These are phyloP conservation scores for Flexamia atlantica DNA, from an alignment of 2,888 invertebrate genomes.

Conservation along the genomic window DNA sequence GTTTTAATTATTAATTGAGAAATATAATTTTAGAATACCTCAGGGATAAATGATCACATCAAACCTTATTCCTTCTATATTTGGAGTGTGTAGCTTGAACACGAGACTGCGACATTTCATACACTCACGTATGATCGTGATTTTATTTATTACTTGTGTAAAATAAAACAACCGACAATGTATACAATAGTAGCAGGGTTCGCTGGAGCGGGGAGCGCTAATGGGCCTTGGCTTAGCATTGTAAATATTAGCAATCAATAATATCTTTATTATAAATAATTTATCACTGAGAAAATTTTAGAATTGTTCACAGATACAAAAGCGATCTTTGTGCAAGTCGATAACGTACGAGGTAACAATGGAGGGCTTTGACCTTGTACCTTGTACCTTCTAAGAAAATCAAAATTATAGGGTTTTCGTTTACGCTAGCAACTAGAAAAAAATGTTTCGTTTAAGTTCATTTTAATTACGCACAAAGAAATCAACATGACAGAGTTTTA, in stretches of 20 bases:
- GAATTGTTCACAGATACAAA: background rate
- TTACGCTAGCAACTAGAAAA: no score
- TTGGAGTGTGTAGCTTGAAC: background rate
- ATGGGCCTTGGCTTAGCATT: constrained; percentile 5
- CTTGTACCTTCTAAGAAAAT: no score
- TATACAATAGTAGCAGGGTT: constrained; percentile 25
- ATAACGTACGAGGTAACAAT: no score
- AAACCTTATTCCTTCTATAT: no score
- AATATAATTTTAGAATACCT: no score
- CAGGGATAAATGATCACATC: no score
- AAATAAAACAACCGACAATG: constrained; percentile 1
- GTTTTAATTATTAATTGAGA: no score
- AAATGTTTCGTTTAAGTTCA: no score
- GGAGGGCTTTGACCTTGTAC: no score
- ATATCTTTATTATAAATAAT: constrained; percentile 35
- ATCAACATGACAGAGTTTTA: no score
- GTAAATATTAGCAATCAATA: constrained; percentile 14
- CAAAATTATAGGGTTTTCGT: no score
- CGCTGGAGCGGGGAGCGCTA: constrained; percentile 1
- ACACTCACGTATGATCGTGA: background rate
- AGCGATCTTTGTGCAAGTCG: background rate
- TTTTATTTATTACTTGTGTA: background rate
- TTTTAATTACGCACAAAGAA: no score
- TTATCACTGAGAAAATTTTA: background rate
- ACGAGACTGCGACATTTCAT: background rate